Evolutionary conservation across 2,888 invertebrate species (phyloP).

Genomic region (Sinhomidia bicolor): DNA sequence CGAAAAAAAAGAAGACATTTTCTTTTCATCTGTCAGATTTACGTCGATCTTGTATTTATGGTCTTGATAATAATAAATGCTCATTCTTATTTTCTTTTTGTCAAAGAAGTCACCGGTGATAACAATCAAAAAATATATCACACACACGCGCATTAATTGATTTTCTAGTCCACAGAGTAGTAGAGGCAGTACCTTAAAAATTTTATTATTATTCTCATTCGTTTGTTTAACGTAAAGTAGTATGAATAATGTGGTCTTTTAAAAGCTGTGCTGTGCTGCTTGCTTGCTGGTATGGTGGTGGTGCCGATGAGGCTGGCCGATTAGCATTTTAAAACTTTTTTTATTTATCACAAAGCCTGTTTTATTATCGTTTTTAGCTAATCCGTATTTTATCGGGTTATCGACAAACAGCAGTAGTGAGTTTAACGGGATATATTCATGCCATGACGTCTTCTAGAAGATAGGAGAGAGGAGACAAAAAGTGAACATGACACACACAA

Average conservation of each 20-base stretch:
- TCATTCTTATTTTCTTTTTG: neutral
- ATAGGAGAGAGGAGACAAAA: too few species aligned
- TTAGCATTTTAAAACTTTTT: constrained; percentile 30
- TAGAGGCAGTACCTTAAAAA: neutral
- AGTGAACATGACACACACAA: too few species aligned
- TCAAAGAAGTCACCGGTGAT: constrained; percentile 25
- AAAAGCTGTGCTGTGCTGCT: too few species aligned
- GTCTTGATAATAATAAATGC: too few species aligned
- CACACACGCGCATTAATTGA: constrained; percentile 30
- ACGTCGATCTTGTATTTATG: too few species aligned
- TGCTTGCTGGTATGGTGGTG: too few species aligned
- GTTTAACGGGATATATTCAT: neutral
- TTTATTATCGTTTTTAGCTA: constrained; percentile 22
- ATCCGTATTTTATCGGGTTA: constrained; percentile 2
- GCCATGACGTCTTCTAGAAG: constrained; percentile 1
- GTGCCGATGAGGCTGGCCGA: constrained; percentile 27
- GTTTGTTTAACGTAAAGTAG: neutral
- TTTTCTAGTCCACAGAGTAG: constrained; percentile 12
- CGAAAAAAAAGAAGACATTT: neutral
- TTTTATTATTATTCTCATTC: too few species aligned
- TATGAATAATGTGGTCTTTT: neutral
- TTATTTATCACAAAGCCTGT: constrained; percentile 35
- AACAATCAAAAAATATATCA: constrained; percentile 27
- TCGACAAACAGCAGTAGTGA: neutral
- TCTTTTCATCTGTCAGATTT: constrained; percentile 1